Base-by-base conservation (phyloP, 2,797 vertebrate species). In the Syngnathus acus region DNA sequence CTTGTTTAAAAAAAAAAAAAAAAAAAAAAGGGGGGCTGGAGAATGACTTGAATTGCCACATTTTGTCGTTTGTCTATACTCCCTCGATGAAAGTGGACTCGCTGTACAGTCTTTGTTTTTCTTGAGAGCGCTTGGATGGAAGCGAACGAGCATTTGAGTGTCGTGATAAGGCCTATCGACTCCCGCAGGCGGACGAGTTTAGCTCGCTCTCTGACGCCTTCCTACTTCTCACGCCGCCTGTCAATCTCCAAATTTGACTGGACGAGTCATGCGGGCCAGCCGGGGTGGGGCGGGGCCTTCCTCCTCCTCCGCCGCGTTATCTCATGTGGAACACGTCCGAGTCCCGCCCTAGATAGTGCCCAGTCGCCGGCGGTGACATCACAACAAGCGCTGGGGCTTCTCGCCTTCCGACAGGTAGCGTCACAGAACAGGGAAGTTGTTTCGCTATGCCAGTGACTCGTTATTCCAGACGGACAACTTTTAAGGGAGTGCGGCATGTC, bases 271-370 rank as follows among this genome's bases (percentile, higher is more conserved):
- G 14, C 66, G 72, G 62, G 66, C 68, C 70, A 63, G 68, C 68
- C 9, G 73, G 84, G 26, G 26, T 32, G 26, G 90, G 90, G 89
- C 70, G 87, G 81, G 84, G 80, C 80, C 61, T 65, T 55, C 76
- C 72, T 76, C 66, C 19, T 81, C 79, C 77, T 72, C 76, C 23
- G 23, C 68, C 70, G 72, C 47, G 85, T 93, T 95, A 96, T 96
- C 94, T 70, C 86, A 92, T 88, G 91, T 90, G 83, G 82, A 91
- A 90, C 89, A 86, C 87, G 82, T 88, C 89, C 82, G 82, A 84
- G 90, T 92, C 92, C 93, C 93, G 89, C 94, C 91, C 89, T 82
- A 88, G 78, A 89, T 88, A 45, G 21, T 88, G 85, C 95, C 95
- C 88, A 88, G 82, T 78, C 65, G 42, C 54, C 70, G 26, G 26